Conservation (phyloP, 1,140 invertebrate genomes). For the Drosophila nasuta region DNA sequence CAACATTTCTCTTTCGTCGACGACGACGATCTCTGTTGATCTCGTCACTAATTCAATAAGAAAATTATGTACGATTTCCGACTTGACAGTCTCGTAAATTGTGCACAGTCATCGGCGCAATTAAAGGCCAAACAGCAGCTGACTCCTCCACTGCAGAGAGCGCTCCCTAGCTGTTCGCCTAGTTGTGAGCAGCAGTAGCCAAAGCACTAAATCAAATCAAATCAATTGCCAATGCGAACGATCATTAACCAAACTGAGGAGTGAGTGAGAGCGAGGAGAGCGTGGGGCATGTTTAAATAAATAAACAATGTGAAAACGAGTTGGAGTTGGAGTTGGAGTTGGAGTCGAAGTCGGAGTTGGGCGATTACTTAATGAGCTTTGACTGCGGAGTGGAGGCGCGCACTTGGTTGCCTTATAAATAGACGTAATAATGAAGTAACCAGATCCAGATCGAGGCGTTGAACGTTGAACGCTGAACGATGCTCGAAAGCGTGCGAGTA, state of each 20-base stretch:
- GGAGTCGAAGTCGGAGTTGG: conserved; percentile 50
- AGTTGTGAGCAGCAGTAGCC: conserved; percentile 58
- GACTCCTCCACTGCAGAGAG: conserved; percentile 18
- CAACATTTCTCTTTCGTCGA: conserved; percentile 22
- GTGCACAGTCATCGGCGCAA: conserved; percentile 69
- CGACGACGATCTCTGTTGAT: conserved; percentile 31
- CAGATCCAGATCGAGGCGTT: conserved; percentile 57
- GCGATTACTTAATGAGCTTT: conserved; percentile 82
- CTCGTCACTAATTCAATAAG: conserved; percentile 65
- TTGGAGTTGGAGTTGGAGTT: conserved; percentile 34
- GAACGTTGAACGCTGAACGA: neutral
- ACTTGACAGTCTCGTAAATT: conserved; percentile 37
- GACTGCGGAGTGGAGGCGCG: conserved; percentile 24
- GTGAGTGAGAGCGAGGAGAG: neutral
- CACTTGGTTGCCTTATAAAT: conserved; percentile 63
- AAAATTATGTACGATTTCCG: conserved; percentile 80
- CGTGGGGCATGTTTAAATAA: conserved; percentile 66
- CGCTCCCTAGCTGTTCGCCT: conserved; percentile 12
- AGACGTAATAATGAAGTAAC: conserved; percentile 83
- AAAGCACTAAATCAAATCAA: conserved; percentile 77
- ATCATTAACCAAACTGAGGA: conserved; percentile 51
- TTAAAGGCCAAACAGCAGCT: conserved; percentile 76
- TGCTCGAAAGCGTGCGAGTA: conserved; percentile 60
- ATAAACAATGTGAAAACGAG: conserved; percentile 72
- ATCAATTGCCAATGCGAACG: conserved; percentile 81